Evolutionary conservation across 2,113 vertebrate species (phyloP), one percentile per base, ranked within the genome.

Genomic region (Lontra canadensis): DNA sequence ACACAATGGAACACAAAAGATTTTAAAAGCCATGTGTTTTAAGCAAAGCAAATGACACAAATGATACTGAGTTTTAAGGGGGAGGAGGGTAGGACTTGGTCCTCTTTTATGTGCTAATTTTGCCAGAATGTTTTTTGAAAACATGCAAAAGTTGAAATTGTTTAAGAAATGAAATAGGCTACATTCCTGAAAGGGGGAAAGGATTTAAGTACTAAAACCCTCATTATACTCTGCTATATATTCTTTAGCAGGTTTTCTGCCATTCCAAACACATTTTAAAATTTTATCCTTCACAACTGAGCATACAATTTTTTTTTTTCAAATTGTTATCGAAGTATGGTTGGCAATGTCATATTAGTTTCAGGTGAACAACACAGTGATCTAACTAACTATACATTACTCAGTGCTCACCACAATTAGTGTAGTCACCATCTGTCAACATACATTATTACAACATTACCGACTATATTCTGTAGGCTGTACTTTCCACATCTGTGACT

Each of bases 251-350:
- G 29, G 11, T 88, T 65, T 84, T 85, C 49, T 71, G 63, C n/a
- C 79, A 95, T 74, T 85, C 61, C 59, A 78, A 84, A 96, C 3
- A 55, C 29, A 65, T 42, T 95, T 93, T 80, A 15, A 92, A 79
- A 42, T 87, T 23, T 95, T 93, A 94, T 93, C 71, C 86, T 91
- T 96, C 86, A 88, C 25, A 93, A 92, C 0, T 85, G 47, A 93
- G 34, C 7, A 36, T 47, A 31, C 44, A 44, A 29, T 44, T 74
- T 74, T 71, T 49, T 71, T 49, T 49, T 44, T 44, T 74, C 73
- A 44, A 44, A 74, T 26, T 44, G 73, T 74, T 74, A 29, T 3
- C 42, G 7, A 76, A 76, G 13, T 44, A 76, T 29, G 39, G 73
- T 4, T 17, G 73, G 42, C 25, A 44, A 74, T 69, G 36, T 71